Evolutionary conservation across 2,797 vertebrate species (phyloP).

Genomic region (Uromys caudimaculatus): DNA sequence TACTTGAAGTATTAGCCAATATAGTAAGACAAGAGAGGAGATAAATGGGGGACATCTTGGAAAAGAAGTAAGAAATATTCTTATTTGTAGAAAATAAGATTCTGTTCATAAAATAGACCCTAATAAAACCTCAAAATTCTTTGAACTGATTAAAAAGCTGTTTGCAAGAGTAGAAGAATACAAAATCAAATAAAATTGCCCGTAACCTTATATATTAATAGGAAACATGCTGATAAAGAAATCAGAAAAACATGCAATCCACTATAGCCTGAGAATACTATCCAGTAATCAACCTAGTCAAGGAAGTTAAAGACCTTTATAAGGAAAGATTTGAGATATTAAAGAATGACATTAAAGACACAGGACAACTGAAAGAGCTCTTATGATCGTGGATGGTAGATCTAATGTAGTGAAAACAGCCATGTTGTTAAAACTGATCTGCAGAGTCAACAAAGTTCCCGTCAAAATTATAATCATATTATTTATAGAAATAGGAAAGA

Average conservation of each 20-base stretch:
- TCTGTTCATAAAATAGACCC: neutral
- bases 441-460: neutral
- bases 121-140: neutral
- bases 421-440: neutral
- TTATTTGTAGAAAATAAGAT: neutral
- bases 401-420: neutral
- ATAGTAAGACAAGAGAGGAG: neutral
- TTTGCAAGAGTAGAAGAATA: neutral
- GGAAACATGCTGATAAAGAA: neutral
- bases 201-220: neutral
- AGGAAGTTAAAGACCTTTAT: neutral
- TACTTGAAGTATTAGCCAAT: neutral
- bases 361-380: no score
- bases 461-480: neutral
- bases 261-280: neutral
- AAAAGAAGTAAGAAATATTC: neutral
- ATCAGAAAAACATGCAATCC: neutral
- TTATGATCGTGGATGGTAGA: neutral
- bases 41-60: neutral
- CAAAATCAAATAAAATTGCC: neutral
- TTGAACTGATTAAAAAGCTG: neutral
- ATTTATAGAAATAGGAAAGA: neutral
- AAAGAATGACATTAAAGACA: neutral
- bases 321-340: neutral
- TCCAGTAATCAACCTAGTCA: neutral